Percentiles rank a stretch among this genome's conserved stretches.
These are phyloP conservation scores for Melanocharis versteri DNA, from an alignment of 2,113 vertebrate genomes.

Conservation along the genomic window DNA sequence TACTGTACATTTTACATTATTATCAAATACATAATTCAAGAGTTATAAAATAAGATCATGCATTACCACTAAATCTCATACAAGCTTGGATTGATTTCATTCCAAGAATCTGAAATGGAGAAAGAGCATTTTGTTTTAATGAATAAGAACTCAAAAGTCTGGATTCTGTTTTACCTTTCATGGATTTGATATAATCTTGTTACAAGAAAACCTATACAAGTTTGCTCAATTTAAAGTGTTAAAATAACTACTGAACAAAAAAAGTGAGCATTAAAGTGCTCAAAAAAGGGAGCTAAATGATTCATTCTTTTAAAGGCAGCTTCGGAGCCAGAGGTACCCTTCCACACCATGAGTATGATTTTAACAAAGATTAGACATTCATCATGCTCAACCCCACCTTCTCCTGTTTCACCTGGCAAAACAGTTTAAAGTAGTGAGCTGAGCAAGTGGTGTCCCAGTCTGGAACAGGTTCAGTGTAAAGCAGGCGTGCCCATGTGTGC, in stretches of 20 bases:
- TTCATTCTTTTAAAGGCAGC: not conserved
- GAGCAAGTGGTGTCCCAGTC: not conserved
- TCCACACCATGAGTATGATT: not conserved
- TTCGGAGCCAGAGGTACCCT: not conserved
- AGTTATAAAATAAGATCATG: constrained; percentile 78
- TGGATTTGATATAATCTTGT: not conserved
- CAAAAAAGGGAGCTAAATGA: not conserved
- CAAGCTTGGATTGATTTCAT: constrained; percentile 58
- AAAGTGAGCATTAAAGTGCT: not conserved
- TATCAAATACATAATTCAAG: constrained; percentile 74
- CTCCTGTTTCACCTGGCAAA: not conserved
- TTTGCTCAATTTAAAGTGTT: constrained; percentile 37
- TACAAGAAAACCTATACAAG: constrained; percentile 50
- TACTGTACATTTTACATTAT: constrained; percentile 81
- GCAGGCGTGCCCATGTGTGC: fast-evolving
- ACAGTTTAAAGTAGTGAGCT: not conserved
- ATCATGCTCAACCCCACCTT: not conserved
- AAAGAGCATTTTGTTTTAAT: constrained; percentile 23
- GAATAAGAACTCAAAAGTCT: not conserved
- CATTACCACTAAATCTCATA: constrained; percentile 74
- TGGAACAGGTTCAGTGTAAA: not conserved
- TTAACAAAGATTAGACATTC: not conserved
- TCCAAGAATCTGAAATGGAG: constrained; percentile 56
- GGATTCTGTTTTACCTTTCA: constrained; percentile 42
- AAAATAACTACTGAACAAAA: constrained; percentile 55